Evolutionary conservation across 2,113 vertebrate species (phyloP), one percentile per base, ranked within the genome.

Genomic region (Xiphophorus hellerii): DNA sequence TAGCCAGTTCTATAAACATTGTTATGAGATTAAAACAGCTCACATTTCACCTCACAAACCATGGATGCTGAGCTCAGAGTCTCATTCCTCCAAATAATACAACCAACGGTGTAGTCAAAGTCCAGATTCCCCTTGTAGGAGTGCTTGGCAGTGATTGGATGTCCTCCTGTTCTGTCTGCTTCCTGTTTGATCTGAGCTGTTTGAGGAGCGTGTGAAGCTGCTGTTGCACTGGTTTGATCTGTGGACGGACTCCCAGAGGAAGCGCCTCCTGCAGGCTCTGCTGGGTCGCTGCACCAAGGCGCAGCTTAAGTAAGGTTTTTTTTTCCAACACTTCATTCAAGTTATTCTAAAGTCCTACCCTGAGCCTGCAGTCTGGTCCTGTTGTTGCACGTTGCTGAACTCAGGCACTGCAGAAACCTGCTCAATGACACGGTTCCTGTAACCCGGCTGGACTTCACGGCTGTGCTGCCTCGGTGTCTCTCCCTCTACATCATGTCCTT

Each of bases 211-310:
- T 90, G 87, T 93, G 29, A 90, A 85, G n/a, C 94, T 97, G 0
- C 84, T 96, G 88, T 83, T 94, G 33, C 96, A 95, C 77, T 97
- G 96, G 96, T 97, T 97, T 92, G 95, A 96, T 78, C 88, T 97
- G 69, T 97, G 96, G 96, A 96, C 93, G 0, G 94, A 96, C 84
- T 82, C 85, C 33, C 96, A 97, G 91, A 93, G 95, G 71, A 96
- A 95, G 86, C 93, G 94, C 33, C 93, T 97, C 82, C 84, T 97
- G 74, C 76, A 86, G 66, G 61, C 76, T 5, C 92, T 97, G 71
- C 82, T 97, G 66, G 71, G 69, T 44, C 93, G 89, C 71, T 95
- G 96, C 90, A 91, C 82, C 61, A 94, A 87, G 69, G 92, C 95
- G 9, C 96, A 97, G 77, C 87, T 96, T 81, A 95, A 90, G 96